A percentile compares a stretch with the other conserved stretches of the same genome.
Conservation (phyloP, 2,888 invertebrate species). For the Drosophila neutralis region DNA sequence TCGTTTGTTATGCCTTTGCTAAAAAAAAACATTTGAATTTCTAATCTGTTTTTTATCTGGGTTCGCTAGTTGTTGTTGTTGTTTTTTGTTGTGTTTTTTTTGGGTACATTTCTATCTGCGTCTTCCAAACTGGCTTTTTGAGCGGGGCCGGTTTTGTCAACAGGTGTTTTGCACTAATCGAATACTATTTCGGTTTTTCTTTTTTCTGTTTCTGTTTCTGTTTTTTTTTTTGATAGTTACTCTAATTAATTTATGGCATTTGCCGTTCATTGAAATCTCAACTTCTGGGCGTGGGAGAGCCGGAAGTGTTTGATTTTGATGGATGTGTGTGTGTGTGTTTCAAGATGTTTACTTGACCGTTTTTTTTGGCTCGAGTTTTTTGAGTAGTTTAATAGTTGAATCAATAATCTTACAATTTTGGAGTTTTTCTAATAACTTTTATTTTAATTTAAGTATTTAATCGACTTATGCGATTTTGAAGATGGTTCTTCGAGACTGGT, state of each 20-base stretch:
- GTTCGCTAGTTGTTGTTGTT: constrained; percentile 22
- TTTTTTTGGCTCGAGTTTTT: not conserved
- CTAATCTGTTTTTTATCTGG: constrained; percentile 75
- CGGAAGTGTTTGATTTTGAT: constrained; percentile 43
- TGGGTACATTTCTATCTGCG: constrained; percentile 38
- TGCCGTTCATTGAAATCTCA: constrained; percentile 43
- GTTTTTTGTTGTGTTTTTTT: constrained; percentile 15
- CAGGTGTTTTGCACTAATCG: constrained; percentile 80
- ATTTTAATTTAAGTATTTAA: not conserved
- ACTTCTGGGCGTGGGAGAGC: constrained; percentile 50
- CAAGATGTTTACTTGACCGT: not conserved
- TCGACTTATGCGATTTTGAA: not conserved
- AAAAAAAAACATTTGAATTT: constrained; percentile 68
- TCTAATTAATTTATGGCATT: constrained; percentile 71
- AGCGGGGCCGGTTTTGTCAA: constrained; percentile 66
- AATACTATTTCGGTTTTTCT: constrained; percentile 31
- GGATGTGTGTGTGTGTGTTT: constrained; percentile 3
- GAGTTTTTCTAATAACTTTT: not conserved
- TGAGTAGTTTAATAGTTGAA: not conserved
- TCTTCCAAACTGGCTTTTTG: constrained; percentile 64
- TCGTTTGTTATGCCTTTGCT: constrained; percentile 24
- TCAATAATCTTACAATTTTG: not conserved
- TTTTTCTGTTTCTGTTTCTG: not conserved
- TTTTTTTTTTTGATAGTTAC: constrained; percentile 55
- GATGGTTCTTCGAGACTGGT: not conserved